Evolutionary conservation across 2,113 vertebrate species (phyloP).

Genomic region (Scopus umbretta): DNA sequence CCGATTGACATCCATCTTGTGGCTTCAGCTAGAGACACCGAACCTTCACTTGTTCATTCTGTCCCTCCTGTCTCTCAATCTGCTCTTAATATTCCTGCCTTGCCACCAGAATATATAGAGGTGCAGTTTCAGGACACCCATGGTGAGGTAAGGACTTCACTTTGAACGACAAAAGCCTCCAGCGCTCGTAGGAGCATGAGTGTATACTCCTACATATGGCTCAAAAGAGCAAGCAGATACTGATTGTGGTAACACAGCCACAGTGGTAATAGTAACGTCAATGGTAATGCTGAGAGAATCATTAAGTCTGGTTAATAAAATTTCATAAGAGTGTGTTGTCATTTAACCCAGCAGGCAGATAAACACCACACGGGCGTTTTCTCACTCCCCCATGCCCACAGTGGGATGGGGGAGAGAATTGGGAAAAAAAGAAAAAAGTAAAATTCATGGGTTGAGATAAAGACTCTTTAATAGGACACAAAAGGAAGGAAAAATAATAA

Average conservation of each 20-base stretch:
- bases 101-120: slow-evolving; percentile 78
- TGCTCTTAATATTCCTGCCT: slow-evolving; percentile 81
- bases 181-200: background rate
- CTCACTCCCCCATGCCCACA: too few species aligned
- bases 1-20: background rate
- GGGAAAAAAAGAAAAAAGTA: too few species aligned
- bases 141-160: slow-evolving; percentile 62
- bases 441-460: too few species aligned
- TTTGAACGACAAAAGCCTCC: background rate
- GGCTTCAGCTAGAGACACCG: background rate
- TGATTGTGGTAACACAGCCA: background rate
- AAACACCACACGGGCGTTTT: too few species aligned
- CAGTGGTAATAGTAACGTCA: background rate
- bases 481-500: too few species aligned
- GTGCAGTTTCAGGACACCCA: slow-evolving; percentile 71
- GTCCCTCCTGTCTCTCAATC: slow-evolving; percentile 78
- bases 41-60: slow-evolving; percentile 76
- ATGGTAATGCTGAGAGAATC: background rate
- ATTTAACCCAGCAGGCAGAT: too few species aligned
- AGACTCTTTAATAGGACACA: too few species aligned
- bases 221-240: background rate
- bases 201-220: background rate
- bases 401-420: too few species aligned
- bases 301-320: background rate
- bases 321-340: background rate